Base-by-base conservation (phyloP, 2,888 invertebrate genomes). In the Folsomia candida region DNA sequence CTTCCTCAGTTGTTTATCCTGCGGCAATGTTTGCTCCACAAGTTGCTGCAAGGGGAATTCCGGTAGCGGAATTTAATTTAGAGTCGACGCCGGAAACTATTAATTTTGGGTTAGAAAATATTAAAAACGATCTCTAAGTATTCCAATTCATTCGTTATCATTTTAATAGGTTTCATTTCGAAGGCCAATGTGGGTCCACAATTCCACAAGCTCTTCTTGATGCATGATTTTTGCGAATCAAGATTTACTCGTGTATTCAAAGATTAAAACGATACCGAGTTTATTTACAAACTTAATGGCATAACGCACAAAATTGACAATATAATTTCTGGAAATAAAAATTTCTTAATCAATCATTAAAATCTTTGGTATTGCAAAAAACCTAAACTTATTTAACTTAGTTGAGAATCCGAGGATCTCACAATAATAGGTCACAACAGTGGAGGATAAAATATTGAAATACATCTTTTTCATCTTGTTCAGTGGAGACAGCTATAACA, bases 1-100 rank as follows among this genome's bases (percentile, higher is more conserved):
- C 93, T 18, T 93, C 93, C 0, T 92, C 92, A 0, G 88, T 92
- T 0, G 93, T 94, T 1, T 93, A 93, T 82, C 94, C 93, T 0
- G 93, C 93, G 0, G 92, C 93, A 3, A 89, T 91, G 89, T 93
- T 92, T 84, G 93, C 93, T 0, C 92, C 93, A 0, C 85, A 86
- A 79, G 90, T 91, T 0, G 91, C 91, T 0, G 84, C 85, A 0
- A 85, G 90, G 70, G 91, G 91, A 1, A 87, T 91, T 74, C 88
- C 89, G 22, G 90, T 91, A 2, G 91, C 89, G 3, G 90, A 91
- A 84, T 90, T 91, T 81, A 91, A 91, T 79, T 82, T 88, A 64
- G 88, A 89, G 80, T 79, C 82, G 24, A 88, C 88, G 18, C 84
- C 85, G 25, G 86, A 84, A 18, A 87, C 88, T 2, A 79, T 81